These are phyloP conservation scores for Tangara arthus DNA, from an alignment of 2,797 vertebrate species.

Conservation along the genomic window DNA sequence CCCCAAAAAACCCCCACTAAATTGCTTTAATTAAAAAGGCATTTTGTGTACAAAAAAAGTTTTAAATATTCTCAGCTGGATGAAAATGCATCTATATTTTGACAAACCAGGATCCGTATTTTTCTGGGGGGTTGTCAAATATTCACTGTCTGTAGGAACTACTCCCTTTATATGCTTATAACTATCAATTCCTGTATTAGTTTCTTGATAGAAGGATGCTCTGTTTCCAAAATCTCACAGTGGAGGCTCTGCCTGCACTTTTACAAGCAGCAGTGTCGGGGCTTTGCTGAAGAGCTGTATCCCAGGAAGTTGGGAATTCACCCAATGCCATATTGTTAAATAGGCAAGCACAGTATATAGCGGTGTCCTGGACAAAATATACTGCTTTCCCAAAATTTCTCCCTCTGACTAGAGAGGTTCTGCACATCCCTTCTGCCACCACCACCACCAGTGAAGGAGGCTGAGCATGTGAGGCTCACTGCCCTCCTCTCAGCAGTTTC, in stretches of 20 bases:
- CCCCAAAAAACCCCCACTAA: not conserved
- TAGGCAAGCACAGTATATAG: not conserved
- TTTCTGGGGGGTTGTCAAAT: not conserved
- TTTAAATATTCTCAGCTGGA: not conserved
- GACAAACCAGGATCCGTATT: not conserved
- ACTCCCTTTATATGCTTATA: not conserved
- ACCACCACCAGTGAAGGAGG: fast-evolving
- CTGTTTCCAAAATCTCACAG: not conserved
- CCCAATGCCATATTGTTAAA: not conserved
- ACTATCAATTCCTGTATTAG: not conserved
- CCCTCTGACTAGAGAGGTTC: not conserved
- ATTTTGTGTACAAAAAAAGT: not conserved
- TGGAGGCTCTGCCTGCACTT: not conserved
- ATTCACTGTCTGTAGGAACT: not conserved
- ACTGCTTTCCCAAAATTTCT: not conserved
- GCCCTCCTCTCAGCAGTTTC: not conserved
- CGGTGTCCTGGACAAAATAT: not conserved
- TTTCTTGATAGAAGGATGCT: not conserved
- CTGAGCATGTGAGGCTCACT: fast-evolving
- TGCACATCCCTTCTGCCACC: not conserved
- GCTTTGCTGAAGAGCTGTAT: not conserved
- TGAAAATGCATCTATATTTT: not conserved
- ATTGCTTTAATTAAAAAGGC: not conserved
- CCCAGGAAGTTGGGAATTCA: not conserved
- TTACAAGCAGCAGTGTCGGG: not conserved